Conservation (phyloP, 2,797 vertebrate genomes). For the Allobates femoralis region DNA sequence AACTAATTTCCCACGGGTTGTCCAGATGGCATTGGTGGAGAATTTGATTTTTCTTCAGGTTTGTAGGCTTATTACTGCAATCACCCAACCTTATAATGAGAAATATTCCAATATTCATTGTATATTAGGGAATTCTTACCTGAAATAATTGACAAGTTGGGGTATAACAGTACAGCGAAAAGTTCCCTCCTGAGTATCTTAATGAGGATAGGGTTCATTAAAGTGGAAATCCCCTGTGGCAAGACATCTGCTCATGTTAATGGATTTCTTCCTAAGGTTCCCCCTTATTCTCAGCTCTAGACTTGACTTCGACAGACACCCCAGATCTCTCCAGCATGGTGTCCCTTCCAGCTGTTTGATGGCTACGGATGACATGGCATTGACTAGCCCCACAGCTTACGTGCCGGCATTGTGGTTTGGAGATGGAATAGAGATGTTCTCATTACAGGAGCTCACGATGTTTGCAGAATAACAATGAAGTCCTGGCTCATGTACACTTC, state of each 20-base stretch:
- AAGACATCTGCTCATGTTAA: slow-evolving; percentile 8
- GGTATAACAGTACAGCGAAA: neutral
- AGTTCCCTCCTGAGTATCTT: neutral
- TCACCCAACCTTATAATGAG: neutral
- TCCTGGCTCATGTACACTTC: slow-evolving; percentile 8
- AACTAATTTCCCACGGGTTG: neutral
- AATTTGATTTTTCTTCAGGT: neutral
- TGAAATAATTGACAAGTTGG: neutral
- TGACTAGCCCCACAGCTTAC: slow-evolving; percentile 4
- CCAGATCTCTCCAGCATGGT: neutral
- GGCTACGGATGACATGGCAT: neutral
- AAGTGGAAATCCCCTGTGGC: neutral
- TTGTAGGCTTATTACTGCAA: neutral
- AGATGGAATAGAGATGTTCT: slow-evolving; percentile 22
- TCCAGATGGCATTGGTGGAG: neutral
- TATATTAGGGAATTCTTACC: neutral
- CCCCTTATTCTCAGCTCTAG: slow-evolving; percentile 5
- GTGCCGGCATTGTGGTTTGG: neutral
- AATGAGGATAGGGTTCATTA: slow-evolving; percentile 1
- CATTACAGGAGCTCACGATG: slow-evolving; percentile 19
- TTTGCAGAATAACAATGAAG: slow-evolving; percentile 56
- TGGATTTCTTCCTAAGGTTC: neutral
- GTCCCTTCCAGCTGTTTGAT: neutral
- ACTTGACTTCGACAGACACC: neutral
- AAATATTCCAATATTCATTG: neutral